Percentiles rank a stretch among this genome's conserved stretches.
Evolutionary conservation across 1,140 invertebrate species (phyloP).

Genomic region (Drosophila sechellia): DNA sequence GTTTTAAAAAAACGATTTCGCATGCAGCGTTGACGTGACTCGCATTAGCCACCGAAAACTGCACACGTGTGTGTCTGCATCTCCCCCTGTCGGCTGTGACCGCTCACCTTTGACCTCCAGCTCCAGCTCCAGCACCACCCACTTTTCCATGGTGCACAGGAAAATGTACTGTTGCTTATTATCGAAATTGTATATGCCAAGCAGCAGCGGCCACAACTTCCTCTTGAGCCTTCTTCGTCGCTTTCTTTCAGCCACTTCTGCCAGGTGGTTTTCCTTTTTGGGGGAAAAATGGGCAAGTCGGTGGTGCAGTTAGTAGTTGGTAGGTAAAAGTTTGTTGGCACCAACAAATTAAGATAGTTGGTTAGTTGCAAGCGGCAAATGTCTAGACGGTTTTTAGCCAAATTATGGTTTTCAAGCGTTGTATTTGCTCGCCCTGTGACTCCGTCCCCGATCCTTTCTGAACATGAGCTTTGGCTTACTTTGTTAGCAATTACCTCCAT

Average conservation of each 20-base stretch:
- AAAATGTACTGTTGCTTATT: conserved; percentile 73
- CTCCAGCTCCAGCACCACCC: neutral
- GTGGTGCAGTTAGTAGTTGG: conserved; percentile 7
- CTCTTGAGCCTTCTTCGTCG: conserved; percentile 33
- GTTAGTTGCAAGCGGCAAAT: conserved; percentile 57
- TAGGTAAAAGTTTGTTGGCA: conserved; percentile 70
- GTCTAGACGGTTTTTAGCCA: conserved; percentile 81
- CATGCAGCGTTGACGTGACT: conserved; percentile 81
- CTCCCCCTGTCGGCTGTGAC: neutral
- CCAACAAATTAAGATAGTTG: conserved; percentile 82
- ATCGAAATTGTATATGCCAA: conserved; percentile 81
- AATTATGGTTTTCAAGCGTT: conserved; percentile 79
- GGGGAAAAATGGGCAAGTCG: neutral
- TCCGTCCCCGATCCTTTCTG: conserved; percentile 2
- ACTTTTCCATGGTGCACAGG: conserved; percentile 3
- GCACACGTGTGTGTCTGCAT: conserved; percentile 30
- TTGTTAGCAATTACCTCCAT: conserved; percentile 21
- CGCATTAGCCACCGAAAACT: conserved; percentile 60
- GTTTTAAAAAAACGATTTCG: conserved; percentile 72
- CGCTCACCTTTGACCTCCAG: conserved; percentile 11
- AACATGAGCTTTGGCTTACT: conserved; percentile 46
- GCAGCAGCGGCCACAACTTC: conserved; percentile 68
- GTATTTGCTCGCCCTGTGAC: conserved; percentile 16
- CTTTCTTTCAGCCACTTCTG: conserved; percentile 26
- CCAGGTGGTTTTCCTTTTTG: neutral